Percentiles rank a stretch among this genome's conserved stretches.
phyloP scores from a whole-genome alignment of 2,113 vertebrate genomes.

The Rhombomys opimus region DNA sequence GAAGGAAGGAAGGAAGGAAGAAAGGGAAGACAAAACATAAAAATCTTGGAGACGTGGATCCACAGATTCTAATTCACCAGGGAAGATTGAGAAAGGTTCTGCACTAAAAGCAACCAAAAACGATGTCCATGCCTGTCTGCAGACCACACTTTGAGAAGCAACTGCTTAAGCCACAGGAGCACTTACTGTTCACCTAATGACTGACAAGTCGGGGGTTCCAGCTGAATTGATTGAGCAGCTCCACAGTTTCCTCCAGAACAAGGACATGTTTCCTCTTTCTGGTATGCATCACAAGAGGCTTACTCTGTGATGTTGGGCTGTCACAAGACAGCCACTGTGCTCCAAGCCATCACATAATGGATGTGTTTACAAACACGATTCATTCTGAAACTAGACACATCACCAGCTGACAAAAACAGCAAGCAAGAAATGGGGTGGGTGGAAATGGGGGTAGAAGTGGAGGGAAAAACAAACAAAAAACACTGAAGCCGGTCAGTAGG shows the following conservation, averaged over 20 bases:
- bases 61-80: conserved; percentile 34
- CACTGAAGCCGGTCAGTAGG: neutral
- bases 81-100: neutral
- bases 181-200: conserved; percentile 32
- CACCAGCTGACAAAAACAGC: neutral
- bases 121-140: neutral
- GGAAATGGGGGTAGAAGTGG: neutral
- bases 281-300: neutral
- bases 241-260: conserved; percentile 24
- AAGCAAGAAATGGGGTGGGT: neutral
- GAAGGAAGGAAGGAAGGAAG: no score
- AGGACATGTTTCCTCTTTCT: conserved; percentile 19
- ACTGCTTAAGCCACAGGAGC: conserved; percentile 25
- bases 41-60: neutral
- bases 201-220: neutral
- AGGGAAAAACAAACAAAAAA: neutral
- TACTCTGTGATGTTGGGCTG: neutral
- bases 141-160: conserved; percentile 30
- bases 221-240: conserved; percentile 16
- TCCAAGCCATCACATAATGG: neutral
- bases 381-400: neutral
- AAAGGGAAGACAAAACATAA: neutral
- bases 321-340: neutral
- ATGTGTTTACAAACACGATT: conserved; percentile 1
- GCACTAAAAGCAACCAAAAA: conserved; percentile 23